Conservation (phyloP, 1,140 invertebrate genomes). For the Drosophila nebulosa region DNA sequence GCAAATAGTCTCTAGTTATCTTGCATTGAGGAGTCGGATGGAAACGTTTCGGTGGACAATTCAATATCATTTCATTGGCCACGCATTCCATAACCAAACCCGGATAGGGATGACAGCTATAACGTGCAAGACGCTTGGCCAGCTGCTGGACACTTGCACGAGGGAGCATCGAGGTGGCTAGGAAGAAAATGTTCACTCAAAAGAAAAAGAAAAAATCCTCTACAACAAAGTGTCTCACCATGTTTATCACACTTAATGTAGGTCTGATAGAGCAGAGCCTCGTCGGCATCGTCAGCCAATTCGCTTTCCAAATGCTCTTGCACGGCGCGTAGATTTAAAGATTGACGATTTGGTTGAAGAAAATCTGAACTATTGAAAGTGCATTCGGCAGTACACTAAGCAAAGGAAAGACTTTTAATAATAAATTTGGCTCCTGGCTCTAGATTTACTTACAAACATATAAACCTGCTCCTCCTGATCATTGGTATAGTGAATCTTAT, state of each 20-base stretch:
- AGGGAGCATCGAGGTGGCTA: conserved; percentile 25
- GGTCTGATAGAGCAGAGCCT: conserved; percentile 38
- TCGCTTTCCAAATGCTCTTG: conserved; percentile 40
- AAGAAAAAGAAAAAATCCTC: background rate
- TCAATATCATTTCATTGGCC: conserved; percentile 60
- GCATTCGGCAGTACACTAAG: conserved; percentile 59
- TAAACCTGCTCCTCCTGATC: conserved; percentile 49
- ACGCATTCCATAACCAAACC: conserved; percentile 60
- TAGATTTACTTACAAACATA: conserved; percentile 50
- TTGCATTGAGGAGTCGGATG: conserved; percentile 37
- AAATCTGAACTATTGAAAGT: conserved; percentile 50
- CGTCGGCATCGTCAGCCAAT: conserved; percentile 35
- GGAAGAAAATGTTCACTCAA: fast-evolving
- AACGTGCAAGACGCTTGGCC: conserved; percentile 16
- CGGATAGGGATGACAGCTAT: conserved; percentile 54
- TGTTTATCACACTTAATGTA: conserved; percentile 62
- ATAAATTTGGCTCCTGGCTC: background rate
- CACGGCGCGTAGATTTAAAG: conserved; percentile 27
- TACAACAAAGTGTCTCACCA: conserved; percentile 27
- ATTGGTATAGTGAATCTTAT: conserved; percentile 37
- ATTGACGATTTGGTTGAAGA: conserved; percentile 42
- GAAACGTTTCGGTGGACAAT: conserved; percentile 43
- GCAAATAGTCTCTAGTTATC: conserved; percentile 33
- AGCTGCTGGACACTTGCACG: conserved; percentile 38
- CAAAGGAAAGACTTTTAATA: background rate